Conservation (phyloP, 2,797 vertebrate species). For the Onychomys leucogaster region DNA sequence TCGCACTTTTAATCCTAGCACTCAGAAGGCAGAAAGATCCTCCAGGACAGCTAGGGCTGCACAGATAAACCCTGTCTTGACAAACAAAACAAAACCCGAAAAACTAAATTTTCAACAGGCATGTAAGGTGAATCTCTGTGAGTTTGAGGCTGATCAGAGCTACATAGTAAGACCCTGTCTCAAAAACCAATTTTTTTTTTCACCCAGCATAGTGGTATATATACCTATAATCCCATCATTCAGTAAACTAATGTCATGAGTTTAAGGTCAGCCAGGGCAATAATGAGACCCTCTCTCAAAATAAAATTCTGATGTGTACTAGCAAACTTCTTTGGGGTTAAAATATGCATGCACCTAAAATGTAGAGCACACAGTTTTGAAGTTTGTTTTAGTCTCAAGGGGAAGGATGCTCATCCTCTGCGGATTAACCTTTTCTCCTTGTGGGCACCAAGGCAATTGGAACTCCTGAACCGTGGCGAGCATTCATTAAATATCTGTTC, state of each 20-base stretch:
- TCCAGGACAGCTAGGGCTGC: neutral
- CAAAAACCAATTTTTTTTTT: neutral
- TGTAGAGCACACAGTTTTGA: conserved; percentile 41
- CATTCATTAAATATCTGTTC: conserved; percentile 10
- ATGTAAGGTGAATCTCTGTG: neutral
- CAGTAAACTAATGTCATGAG: neutral
- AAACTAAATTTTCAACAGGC: neutral
- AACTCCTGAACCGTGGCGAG: neutral
- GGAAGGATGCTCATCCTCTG: neutral
- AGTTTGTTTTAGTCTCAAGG: conserved; percentile 48
- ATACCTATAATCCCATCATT: neutral
- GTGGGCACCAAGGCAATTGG: neutral
- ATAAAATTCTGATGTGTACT: neutral
- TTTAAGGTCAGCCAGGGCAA: neutral
- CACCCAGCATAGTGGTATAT: neutral
- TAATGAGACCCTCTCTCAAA: neutral
- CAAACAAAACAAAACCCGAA: neutral
- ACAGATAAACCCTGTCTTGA: neutral
- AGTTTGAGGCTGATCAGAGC: neutral
- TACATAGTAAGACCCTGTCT: neutral
- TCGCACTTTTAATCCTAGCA: neutral
- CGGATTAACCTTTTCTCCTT: conserved; percentile 12
- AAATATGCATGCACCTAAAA: neutral
- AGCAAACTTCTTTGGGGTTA: conserved; percentile 9
- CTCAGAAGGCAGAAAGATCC: neutral